Evolutionary conservation across 2,888 invertebrate genomes (phyloP), one percentile per base, ranked within the genome.

Genomic region (Autographa pulchrina): DNA sequence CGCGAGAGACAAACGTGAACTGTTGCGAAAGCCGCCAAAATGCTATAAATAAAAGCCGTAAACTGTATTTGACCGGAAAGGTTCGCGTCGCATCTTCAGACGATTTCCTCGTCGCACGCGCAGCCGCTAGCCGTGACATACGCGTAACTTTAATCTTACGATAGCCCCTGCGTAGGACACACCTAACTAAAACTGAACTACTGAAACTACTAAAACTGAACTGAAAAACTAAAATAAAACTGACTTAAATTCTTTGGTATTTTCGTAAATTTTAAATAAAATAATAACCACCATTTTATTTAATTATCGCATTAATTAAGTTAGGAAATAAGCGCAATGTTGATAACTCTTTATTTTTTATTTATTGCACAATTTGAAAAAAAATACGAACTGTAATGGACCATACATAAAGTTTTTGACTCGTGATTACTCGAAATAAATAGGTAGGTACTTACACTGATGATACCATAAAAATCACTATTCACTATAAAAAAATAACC

Each of bases 21-120:
- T 93, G 92, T 90, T 88, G 88, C 87, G 88, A 89, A 89, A 90
- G 86, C 82, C 84, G 80, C 78, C 82, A 78, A 84, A 88, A 84
- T 85, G 82, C 82, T 83, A 81, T 84, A 85, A 81, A 80, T 86
- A 82, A 76, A 63, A 74, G 65, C 67, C 73, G 75, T 78, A 60
- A 77, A 78, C 60, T 59, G 64, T 75, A 71, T 73, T 77, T 75
- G 73, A 76, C 77, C 81, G 75, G 78, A 76, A 83, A 79, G 70
- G 62, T 62, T 72, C 56, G 62, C 8, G 14, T 59, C 70, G 68
- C 84, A 77, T 82, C 84, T 82, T 82, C 72, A 70, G 69, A 25
- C 32, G n/a, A 68, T 77, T 74, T 75, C 83, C 72, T 65, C 68
- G 60, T 60, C 32, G 56, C 62, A 52, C 41, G 41, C 60, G 54